Base-by-base conservation (phyloP, 2,888 invertebrate genomes). In the Eustalomyia histrio region DNA sequence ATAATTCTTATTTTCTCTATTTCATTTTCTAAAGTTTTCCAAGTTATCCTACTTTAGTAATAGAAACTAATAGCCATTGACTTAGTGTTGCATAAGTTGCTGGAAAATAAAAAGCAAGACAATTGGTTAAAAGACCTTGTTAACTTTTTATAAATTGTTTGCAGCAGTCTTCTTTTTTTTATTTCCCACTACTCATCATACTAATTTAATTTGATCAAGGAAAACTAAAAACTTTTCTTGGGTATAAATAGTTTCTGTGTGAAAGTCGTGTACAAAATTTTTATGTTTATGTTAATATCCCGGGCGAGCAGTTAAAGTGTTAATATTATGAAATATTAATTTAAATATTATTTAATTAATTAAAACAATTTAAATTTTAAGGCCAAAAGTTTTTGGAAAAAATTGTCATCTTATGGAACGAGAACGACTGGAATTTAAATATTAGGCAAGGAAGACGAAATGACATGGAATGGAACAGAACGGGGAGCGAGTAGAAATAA, bases 31-130 rank as follows among this genome's bases (percentile, higher is more conserved):
- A 12, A 53, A 12, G 21, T 55, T 67, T 72, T 52, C 17, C 16
- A 80, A 76, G 53, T 69, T 80, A 69, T 63, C 14, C 50, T 47
- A 68, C 53, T 47, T 58, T 69, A 33, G 64, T 64, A 63, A 73
- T 73, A 68, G 68, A 76, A 76, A 76, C 76, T 73, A 80, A 73
- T 80, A 73, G 73, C 76, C 80, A 73, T 73, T 80, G 76, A 80
- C 76, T 76, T 73, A 73, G 53, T 57, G 53, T 76, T 73, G 10
- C 39, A 53, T 39, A 60, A 68, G 53, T 73, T 73, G 73, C 17
- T 35, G 55, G 50, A 12, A 33, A 17, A 18, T 2, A 57, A 55
- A 21, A 9, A 16, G 52, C 24, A 35, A 55, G 39, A 24, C 18
- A 55, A 67, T n/a, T 67, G 35, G 61, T 50, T 24, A 65, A n/a